Percentiles rank a stretch among this genome's conserved stretches.
Evolutionary conservation across 2,888 invertebrate genomes (phyloP).

Genomic region (Seira sanloemensis): DNA sequence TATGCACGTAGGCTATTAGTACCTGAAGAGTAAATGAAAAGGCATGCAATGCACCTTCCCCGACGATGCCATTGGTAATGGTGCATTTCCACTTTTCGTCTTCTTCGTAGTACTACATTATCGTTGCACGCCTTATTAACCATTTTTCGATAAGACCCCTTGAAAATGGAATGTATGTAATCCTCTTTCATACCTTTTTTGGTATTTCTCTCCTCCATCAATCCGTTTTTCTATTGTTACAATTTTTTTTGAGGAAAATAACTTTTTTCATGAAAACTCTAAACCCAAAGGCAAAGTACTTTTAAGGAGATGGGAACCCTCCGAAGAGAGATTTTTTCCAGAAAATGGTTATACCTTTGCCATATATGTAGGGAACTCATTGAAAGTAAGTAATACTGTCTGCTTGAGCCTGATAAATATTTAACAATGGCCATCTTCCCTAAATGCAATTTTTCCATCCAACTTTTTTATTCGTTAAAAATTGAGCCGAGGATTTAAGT

Average conservation of each 20-base stretch:
- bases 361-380: too few species aligned
- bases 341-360: too few species aligned
- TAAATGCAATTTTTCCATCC: too few species aligned
- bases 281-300: too few species aligned
- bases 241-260: background rate
- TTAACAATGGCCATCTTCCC: too few species aligned
- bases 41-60: background rate
- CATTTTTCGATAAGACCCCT: background rate
- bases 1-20: background rate
- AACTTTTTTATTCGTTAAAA: too few species aligned
- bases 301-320: too few species aligned
- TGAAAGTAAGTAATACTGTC: too few species aligned
- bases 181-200: background rate
- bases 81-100: background rate
- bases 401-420: too few species aligned
- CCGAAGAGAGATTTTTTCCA: too few species aligned
- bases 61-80: background rate
- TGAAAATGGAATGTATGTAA: background rate
- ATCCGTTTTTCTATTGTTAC: background rate
- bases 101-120: background rate
- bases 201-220: background rate
- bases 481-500: too few species aligned
- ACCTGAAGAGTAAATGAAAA: background rate
- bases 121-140: background rate
- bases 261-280: too few species aligned